Base-by-base conservation (phyloP, 2,888 invertebrate species). In the Parelbella ahira region DNA sequence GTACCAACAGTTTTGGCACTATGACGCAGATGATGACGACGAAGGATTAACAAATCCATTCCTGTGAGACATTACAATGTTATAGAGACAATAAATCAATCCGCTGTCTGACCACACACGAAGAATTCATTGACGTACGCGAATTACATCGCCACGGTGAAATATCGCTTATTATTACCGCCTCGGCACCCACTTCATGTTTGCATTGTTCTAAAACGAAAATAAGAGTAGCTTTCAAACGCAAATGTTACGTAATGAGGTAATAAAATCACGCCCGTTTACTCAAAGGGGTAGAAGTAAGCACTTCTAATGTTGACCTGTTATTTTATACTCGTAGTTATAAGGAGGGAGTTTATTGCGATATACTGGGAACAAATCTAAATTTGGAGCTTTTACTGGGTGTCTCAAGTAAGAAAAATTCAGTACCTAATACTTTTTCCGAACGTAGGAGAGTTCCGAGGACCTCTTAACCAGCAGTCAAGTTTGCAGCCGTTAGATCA, bases 21-120 rank as follows among this genome's bases (percentile, higher is more conserved):
- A 56, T 60, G 60, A 60, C 60, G 60, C 57, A 60, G 54, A 45
- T 51, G 49, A 37, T 53, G 55, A 60, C 56, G 55, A 52, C 34
- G 47, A 44, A 41, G 53, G 56, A 54, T 58, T 51, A 46, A 50
- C 49, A 43, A 50, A 51, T 52, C 54, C 46, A 54, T 56, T 50
- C 45, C 39, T 47, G 50, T 44, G 43, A 39, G 37, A 50, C 54
- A 54, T 55, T 51, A 55, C 51, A 47, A 48, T 51, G 51, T 55
- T 49, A 51, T 44, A 47, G 45, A 41, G 49, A 47, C 46, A 48
- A 45, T 51, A 57, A 54, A 56, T 55, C 54, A 54, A 51, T 56
- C 48, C 45, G 21, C 30, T 32, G 43, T 44, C 49, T 48, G 60
- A 54, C 60, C 60, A 59, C 59, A 59, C 60, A 57, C 49, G 58